phyloP scores from a whole-genome alignment of 2,888 invertebrate species.

The Nasonovia ribisnigri region DNA sequence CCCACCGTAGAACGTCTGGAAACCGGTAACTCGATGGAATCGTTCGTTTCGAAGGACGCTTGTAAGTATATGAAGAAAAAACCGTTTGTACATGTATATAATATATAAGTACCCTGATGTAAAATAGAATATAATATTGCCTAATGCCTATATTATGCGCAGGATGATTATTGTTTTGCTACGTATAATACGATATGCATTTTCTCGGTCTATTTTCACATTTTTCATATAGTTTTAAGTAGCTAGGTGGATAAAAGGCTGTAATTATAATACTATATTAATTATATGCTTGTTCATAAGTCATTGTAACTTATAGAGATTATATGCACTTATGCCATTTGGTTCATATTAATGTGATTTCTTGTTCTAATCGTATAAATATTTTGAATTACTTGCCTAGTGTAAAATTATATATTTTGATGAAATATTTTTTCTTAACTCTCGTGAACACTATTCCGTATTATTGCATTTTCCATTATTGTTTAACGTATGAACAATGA shows the following conservation, averaged over 20 bases:
- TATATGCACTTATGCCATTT: background rate
- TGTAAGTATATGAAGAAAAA: constrained; percentile 48
- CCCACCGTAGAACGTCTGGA: constrained; percentile 52
- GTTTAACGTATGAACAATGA: background rate
- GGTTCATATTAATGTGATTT: background rate
- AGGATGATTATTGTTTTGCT: background rate
- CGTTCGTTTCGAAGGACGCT: background rate
- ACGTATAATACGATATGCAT: background rate
- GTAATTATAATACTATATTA: background rate
- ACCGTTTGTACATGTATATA: background rate
- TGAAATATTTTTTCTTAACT: background rate
- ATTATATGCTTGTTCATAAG: background rate
- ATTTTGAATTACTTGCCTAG: background rate
- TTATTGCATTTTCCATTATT: background rate
- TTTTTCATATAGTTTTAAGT: background rate
- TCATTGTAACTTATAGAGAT: background rate
- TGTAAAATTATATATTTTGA: background rate
- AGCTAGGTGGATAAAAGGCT: background rate
- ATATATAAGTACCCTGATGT: background rate
- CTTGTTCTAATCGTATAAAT: background rate
- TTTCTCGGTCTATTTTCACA: background rate
- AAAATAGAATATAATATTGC: background rate
- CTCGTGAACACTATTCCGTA: background rate
- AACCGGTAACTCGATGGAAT: constrained; percentile 49
- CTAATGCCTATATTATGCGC: background rate